A percentile compares a stretch with the other conserved stretches of the same genome.
These are phyloP conservation scores for Polydrusus pterygomalis DNA, from an alignment of 2,888 invertebrate genomes.

Conservation along the genomic window DNA sequence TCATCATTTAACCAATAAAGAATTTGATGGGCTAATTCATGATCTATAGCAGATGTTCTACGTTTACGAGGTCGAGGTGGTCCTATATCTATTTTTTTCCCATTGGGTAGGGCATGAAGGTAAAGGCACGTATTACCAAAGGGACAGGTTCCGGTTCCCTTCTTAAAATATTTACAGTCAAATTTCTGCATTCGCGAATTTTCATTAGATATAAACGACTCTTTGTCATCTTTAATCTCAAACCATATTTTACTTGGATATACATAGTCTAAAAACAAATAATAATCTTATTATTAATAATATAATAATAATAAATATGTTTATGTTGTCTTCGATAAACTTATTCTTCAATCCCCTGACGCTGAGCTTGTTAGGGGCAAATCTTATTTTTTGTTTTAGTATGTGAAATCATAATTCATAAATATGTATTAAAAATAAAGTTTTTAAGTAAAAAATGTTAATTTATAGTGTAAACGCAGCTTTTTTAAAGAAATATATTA, in stretches of 20 bases:
- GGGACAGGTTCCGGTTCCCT: slow-evolving; percentile 84
- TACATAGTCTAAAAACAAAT: slow-evolving; percentile 77
- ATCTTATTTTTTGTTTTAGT: too few relatives aligned
- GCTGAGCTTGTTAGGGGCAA: too few relatives aligned
- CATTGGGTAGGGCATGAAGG: slow-evolving; percentile 83
- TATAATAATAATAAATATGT: too few relatives aligned
- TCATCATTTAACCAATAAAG: slow-evolving; percentile 57
- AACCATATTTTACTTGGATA: slow-evolving; percentile 87
- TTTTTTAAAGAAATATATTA: too few relatives aligned
- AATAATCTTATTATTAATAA: too few relatives aligned
- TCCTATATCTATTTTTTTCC: slow-evolving; percentile 79
- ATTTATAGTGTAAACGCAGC: too few relatives aligned
- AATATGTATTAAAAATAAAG: too few relatives aligned
- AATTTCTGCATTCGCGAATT: slow-evolving; percentile 77
- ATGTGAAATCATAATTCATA: too few relatives aligned
- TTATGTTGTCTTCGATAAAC: too few relatives aligned
- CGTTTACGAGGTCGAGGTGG: slow-evolving; percentile 62
- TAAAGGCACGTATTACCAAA: slow-evolving; percentile 90
- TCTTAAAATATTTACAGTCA: slow-evolving; percentile 85
- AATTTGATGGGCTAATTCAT: slow-evolving; percentile 58
- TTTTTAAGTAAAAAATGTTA: too few relatives aligned
- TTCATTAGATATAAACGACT: slow-evolving; percentile 81
- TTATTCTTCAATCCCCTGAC: too few relatives aligned
- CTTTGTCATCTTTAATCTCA: slow-evolving; percentile 84
- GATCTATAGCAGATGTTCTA: slow-evolving; percentile 39